Percentiles rank a stretch among this genome's conserved stretches.
phyloP scores from a whole-genome alignment of 2,113 vertebrate species.

The Lamprotornis superbus region DNA sequence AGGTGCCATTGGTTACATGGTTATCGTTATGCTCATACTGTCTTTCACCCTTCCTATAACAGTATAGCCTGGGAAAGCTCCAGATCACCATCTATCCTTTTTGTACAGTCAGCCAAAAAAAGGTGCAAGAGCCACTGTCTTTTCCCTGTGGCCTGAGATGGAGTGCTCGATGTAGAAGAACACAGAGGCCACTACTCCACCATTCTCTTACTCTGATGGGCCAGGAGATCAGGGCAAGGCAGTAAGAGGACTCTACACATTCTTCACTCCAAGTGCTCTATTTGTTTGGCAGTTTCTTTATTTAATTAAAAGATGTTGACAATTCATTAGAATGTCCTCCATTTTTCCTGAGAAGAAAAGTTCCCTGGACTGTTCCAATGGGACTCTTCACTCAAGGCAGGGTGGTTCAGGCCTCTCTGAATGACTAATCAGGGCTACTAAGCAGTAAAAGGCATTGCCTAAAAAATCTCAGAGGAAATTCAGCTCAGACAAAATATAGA shows the following conservation, averaged over 20 bases:
- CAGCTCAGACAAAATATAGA: neutral
- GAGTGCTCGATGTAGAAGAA: rapidly evolving
- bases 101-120: neutral
- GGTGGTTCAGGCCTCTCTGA: neutral
- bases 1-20: neutral
- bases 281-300: neutral
- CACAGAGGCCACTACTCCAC: neutral
- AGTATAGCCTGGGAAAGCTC: neutral
- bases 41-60: neutral
- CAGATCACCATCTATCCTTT: neutral
- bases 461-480: neutral
- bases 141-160: neutral
- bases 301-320: neutral
- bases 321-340: neutral
- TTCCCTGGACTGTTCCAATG: neutral
- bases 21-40: rapidly evolving
- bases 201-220: no score
- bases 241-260: neutral
- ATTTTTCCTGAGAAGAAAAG: neutral
- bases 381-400: neutral
- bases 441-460: neutral
- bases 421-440: neutral
- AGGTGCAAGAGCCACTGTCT: neutral
- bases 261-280: neutral
- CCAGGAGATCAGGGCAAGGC: neutral